A percentile compares a stretch with the other conserved stretches of the same genome.
phyloP scores from a whole-genome alignment of 2,113 vertebrate species.

The Oxyruncus cristatus region DNA sequence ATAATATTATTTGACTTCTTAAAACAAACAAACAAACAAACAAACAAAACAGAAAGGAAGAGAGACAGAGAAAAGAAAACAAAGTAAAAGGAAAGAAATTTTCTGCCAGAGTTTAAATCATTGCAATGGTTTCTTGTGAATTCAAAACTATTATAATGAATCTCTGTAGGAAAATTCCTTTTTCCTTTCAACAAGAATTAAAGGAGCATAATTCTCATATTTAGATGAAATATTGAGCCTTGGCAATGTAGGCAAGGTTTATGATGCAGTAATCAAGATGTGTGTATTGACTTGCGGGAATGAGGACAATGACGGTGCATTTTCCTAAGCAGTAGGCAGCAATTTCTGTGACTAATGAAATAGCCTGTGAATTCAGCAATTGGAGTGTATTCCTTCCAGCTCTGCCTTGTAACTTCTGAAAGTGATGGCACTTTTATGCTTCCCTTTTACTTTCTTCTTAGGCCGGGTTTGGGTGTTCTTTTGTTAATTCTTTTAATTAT shows the following conservation, averaged over 20 bases:
- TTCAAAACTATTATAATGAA: background rate
- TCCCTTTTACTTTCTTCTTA: background rate
- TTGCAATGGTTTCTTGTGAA: background rate
- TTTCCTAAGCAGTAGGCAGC: background rate
- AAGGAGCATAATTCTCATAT: background rate
- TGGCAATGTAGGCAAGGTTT: background rate
- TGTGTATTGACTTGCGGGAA: background rate
- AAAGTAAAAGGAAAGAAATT: background rate
- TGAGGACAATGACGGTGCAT: background rate
- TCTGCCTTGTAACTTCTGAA: background rate
- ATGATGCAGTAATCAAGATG: background rate
- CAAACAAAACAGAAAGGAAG: background rate
- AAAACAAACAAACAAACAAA: background rate
- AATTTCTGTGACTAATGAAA: background rate
- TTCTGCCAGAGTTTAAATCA: background rate
- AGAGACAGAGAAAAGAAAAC: background rate
- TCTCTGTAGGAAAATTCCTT: background rate
- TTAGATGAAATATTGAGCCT: background rate
- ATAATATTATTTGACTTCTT: background rate
- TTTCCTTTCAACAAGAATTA: background rate
- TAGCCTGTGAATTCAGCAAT: background rate
- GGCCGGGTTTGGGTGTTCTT: background rate
- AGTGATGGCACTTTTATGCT: background rate
- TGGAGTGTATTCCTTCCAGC: background rate
- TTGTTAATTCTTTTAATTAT: background rate